These are phyloP conservation scores for Drosophila maculinotata DNA, from an alignment of 2,888 invertebrate genomes.

Conservation along the genomic window DNA sequence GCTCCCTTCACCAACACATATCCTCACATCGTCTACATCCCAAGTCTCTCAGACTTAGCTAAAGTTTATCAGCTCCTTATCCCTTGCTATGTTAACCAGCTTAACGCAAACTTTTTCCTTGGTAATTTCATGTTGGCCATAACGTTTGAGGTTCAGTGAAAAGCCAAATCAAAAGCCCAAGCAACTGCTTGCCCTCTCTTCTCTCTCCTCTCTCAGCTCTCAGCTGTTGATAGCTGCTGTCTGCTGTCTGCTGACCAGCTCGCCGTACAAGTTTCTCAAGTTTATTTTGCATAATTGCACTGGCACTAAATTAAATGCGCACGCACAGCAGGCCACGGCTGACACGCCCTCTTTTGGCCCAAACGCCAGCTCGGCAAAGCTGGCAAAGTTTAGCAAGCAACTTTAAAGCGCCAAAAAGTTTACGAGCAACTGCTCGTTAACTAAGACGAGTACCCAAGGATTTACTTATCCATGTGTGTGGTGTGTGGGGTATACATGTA, in stretches of 20 bases:
- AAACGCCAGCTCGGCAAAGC: slow-evolving; percentile 23
- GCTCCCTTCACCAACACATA: slow-evolving; percentile 5
- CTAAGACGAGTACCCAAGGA: slow-evolving; percentile 50
- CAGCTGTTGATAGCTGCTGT: slow-evolving; percentile 32
- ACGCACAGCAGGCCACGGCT: slow-evolving; percentile 40
- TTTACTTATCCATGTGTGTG: slow-evolving; percentile 14
- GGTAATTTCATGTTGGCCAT: no score
- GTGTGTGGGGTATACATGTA: not conserved
- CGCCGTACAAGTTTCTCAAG: slow-evolving; percentile 51
- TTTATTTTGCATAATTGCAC: slow-evolving; percentile 77
- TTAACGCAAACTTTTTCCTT: slow-evolving; percentile 61
- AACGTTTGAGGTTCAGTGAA: slow-evolving; percentile 37
- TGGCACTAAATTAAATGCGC: slow-evolving; percentile 72
- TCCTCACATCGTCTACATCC: not conserved
- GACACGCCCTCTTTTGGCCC: slow-evolving; percentile 5
- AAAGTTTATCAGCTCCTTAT: slow-evolving; percentile 51
- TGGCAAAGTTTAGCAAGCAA: slow-evolving; percentile 36
- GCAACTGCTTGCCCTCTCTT: not conserved
- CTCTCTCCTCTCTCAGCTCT: no score
- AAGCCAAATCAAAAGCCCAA: slow-evolving; percentile 51
- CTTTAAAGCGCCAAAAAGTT: slow-evolving; percentile 65
- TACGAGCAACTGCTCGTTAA: slow-evolving; percentile 49
- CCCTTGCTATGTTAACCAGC: slow-evolving; percentile 13
- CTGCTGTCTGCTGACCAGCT: slow-evolving; percentile 34
- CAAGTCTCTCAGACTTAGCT: slow-evolving; percentile 10